Conservation (phyloP, 2,797 vertebrate species). For the Cirrhinus molitorella region DNA sequence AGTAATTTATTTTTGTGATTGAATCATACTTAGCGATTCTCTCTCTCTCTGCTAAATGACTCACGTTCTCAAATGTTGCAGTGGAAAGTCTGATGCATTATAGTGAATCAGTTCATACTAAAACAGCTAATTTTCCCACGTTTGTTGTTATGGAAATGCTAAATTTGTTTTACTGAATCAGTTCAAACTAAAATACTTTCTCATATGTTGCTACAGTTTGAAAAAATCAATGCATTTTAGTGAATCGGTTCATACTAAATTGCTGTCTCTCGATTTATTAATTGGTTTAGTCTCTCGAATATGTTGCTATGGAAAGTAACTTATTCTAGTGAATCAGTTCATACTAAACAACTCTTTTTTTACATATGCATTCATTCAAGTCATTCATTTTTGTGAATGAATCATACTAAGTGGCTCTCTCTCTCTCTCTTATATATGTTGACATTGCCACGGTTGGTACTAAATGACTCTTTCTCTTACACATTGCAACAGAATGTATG, state of each 20-base stretch:
- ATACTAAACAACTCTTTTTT: background rate
- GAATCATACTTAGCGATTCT: background rate
- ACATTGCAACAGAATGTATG: background rate
- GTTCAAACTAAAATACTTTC: background rate
- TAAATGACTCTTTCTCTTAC: background rate
- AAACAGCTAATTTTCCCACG: background rate
- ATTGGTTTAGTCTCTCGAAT: background rate
- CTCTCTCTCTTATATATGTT: background rate
- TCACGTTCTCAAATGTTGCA: constrained; percentile 4
- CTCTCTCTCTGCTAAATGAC: background rate
- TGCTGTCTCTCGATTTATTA: background rate
- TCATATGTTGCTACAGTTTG: background rate
- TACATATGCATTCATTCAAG: background rate
- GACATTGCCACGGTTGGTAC: background rate
- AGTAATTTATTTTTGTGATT: background rate
- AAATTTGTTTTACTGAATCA: background rate
- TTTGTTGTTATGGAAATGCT: background rate
- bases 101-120: background rate
- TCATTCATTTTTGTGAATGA: too few species aligned
- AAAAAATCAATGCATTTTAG: background rate
- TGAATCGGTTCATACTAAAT: background rate
- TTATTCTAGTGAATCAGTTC: background rate
- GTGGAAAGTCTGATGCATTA: background rate
- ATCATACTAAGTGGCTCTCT: too few species aligned
- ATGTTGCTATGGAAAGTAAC: background rate